Evolutionary conservation across 2,888 invertebrate genomes (phyloP), one percentile per base, ranked within the genome.

Genomic region (Coenonympha glycerion): DNA sequence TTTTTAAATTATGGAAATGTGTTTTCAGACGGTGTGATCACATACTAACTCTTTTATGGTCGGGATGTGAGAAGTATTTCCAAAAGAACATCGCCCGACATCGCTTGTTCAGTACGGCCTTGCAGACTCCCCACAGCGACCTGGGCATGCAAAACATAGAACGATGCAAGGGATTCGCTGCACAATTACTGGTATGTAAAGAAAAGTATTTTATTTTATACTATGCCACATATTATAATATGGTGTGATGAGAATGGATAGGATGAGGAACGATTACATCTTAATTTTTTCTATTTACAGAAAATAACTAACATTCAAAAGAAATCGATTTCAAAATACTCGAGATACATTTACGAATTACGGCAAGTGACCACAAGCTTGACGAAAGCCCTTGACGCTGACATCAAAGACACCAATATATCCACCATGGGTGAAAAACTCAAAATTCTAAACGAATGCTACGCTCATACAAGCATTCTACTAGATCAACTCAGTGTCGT

Each of bases 151-250:
- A 91, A 41, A 94, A 95, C 63, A 90, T 95, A 42, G 96, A 97
- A 63, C 89, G 96, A 44, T 94, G 96, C 65, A 92, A 92, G 73
- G 98, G 98, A 39, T 96, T 93, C 71, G 90, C 94, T 0, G 90
- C 92, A 13, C 93, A 97, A 64, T 79, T 97, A 33, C 88, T 95
- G 88, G 90, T 91, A 78, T 45, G 54, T 19, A 24, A 9, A 8
- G n/a, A 19, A 16, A 8, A 8, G 3, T 3, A 37, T 4, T 11
- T n/a, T 11, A 21, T n/a, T n/a, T n/a, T n/a, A n/a, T n/a, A n/a
- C n/a, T n/a, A n/a, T n/a, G n/a, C n/a, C n/a, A n/a, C n/a, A n/a
- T n/a, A n/a, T n/a, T n/a, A n/a, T n/a, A n/a, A n/a, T n/a, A n/a
- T n/a, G n/a, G n/a, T n/a, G n/a, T n/a, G n/a, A n/a, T n/a, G n/a